Conservation (phyloP, 2,113 vertebrate genomes). For the Physeter macrocephalus region DNA sequence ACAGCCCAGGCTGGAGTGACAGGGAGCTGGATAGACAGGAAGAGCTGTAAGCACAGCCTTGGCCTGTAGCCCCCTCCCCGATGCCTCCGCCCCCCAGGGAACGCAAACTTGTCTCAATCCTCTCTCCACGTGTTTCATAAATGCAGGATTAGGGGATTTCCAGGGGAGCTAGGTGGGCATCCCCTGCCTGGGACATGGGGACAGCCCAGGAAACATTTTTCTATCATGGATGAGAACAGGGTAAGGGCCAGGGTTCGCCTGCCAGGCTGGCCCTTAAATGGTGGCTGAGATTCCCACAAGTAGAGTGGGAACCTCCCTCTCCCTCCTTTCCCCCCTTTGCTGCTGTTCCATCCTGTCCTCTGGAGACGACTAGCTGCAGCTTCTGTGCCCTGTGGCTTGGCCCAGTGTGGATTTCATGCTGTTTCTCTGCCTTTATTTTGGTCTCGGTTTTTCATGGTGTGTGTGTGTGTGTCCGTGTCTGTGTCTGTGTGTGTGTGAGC, state of each 20-base stretch:
- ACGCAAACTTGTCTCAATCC: constrained; percentile 28
- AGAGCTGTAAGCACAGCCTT: not conserved
- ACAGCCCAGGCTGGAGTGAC: not conserved
- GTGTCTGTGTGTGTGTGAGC: not conserved
- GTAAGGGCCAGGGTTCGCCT: not conserved
- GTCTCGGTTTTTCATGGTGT: not conserved
- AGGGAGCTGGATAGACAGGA: not conserved
- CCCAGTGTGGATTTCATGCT: not conserved
- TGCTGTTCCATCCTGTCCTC: not conserved
- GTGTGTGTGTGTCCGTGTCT: not conserved
- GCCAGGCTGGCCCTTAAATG: not conserved
- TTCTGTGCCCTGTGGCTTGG: constrained; percentile 14
- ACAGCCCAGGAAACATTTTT: constrained; percentile 25
- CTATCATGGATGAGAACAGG: not conserved
- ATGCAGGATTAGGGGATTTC: constrained; percentile 69
- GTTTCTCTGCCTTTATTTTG: constrained; percentile 12
- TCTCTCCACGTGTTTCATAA: constrained; percentile 70
- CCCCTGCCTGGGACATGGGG: constrained; percentile 33
- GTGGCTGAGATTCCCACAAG: not conserved
- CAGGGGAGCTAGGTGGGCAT: constrained; percentile 61
- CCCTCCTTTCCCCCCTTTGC: not conserved
- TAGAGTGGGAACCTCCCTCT: not conserved
- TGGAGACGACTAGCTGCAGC: not conserved
- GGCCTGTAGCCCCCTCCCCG: not conserved
- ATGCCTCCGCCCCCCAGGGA: not conserved